Evolutionary conservation across 2,113 vertebrate genomes (phyloP), one percentile per base, ranked within the genome.

Genomic region (Chrysochloris asiatica): DNA sequence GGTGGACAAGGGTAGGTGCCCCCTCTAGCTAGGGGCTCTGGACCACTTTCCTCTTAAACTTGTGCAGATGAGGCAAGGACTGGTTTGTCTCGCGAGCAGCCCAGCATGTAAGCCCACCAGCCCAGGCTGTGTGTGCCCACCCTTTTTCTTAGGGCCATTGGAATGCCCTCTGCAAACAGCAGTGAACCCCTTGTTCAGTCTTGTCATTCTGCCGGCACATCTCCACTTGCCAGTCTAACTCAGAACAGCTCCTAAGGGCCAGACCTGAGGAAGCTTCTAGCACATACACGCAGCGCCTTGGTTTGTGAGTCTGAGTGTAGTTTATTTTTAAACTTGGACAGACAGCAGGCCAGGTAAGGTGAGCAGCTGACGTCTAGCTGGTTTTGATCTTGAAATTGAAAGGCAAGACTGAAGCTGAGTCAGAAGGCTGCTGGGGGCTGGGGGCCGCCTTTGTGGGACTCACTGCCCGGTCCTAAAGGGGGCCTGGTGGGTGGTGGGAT

Each of bases 1-100:
- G 0, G 97, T 99, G 83, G 99, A 99, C 67, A 99, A 99, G 98
- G 99, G 99, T 99, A 96, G 94, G 14, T 19, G 3, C 33, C 28
- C 0, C 16, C 0, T 5, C 65, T 24, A 24, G 24, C 1, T 5
- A 10, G 54, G 33, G 36, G 22, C 1, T 24, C 59, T 38, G 2
- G 4, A 22, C 19, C 89, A 24, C 13, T 52, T 52, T 52, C 50
- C 50, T 19, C 10, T 56, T n/a, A n/a, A n/a, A n/a, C n/a, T n/a
- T n/a, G n/a, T n/a, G n/a, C n/a, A n/a, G n/a, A n/a, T n/a, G n/a
- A n/a, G n/a, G n/a, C n/a, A n/a, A n/a, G n/a, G n/a, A n/a, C n/a
- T n/a, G n/a, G n/a, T n/a, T n/a, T n/a, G n/a, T n/a, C n/a, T n/a
- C n/a, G n/a, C n/a, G n/a, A n/a, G n/a, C n/a, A n/a, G n/a, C n/a